phyloP scores from a whole-genome alignment of 2,113 vertebrate genomes.

The Mustelus asterias region DNA sequence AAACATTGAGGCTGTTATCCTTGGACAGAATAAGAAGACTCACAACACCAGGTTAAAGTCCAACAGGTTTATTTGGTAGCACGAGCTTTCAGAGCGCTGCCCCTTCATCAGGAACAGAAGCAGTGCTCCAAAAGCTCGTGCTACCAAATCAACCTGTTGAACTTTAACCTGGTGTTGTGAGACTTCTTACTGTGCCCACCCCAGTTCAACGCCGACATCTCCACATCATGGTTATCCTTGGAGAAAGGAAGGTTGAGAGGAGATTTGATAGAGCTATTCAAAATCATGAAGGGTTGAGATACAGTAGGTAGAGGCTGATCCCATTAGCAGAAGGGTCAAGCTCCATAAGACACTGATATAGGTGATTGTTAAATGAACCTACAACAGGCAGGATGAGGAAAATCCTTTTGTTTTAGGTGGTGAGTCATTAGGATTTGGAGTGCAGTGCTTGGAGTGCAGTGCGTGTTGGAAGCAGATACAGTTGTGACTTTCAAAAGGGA shows the following conservation, averaged over 20 bases:
- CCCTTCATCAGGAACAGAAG: no score
- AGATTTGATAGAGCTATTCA: neutral
- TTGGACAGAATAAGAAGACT: neutral
- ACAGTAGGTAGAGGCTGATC: neutral
- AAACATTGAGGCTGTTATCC: neutral
- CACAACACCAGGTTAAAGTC: no score
- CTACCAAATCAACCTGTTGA: no score
- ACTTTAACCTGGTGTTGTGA: no score
- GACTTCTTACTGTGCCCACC: no score
- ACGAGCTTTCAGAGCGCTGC: no score
- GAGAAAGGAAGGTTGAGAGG: neutral
- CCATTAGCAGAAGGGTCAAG: neutral
- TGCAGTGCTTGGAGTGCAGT: no score
- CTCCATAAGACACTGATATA: neutral
- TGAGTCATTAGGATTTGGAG: neutral
- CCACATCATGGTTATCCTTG: neutral
- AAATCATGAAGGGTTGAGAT: neutral
- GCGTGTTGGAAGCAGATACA: neutral
- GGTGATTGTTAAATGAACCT: neutral
- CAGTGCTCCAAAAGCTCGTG: no score
- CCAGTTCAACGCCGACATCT: no score
- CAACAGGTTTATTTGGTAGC: no score
- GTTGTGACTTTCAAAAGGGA: neutral
- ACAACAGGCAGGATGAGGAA: neutral
- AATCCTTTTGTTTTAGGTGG: neutral